Percentiles rank a stretch among this genome's conserved stretches.
These are phyloP conservation scores for Drosophila kohkoa DNA, from an alignment of 1,140 invertebrate genomes.

Conservation along the genomic window DNA sequence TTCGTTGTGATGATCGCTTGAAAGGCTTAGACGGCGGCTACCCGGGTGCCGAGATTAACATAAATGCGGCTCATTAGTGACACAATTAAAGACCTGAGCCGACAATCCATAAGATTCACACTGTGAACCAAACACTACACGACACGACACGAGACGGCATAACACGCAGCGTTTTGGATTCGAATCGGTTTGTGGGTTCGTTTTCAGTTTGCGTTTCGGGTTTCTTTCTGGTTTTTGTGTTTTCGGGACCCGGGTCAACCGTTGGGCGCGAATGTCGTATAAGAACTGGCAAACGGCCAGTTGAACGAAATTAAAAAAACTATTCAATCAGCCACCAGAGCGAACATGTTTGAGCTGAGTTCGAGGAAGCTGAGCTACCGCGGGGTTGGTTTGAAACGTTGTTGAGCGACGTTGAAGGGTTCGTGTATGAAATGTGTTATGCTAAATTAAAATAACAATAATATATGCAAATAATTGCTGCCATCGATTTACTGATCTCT, in stretches of 20 bases:
- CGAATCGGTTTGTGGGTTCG: not conserved
- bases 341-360: conserved; percentile 67
- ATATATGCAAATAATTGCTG: no score
- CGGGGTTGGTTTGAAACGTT: conserved; percentile 13
- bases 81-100: conserved; percentile 76
- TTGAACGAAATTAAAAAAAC: conserved; percentile 51
- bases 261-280: conserved; percentile 63
- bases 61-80: conserved; percentile 82
- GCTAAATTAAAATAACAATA: no score
- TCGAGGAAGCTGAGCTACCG: conserved; percentile 51
- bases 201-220: not conserved
- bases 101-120: conserved; percentile 40
- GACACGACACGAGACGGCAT: conserved; percentile 19
- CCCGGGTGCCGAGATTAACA: conserved; percentile 78
- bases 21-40: conserved; percentile 64
- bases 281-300: conserved; percentile 61
- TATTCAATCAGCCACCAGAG: conserved; percentile 40
- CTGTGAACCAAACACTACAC: not conserved
- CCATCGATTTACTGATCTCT: no score
- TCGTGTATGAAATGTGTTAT: no score
- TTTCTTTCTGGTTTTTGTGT: not conserved
- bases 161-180: conserved; percentile 8
- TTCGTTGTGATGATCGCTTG: conserved; percentile 40
- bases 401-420: not conserved
- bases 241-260: conserved; percentile 48